phyloP scores from a whole-genome alignment of 2,888 invertebrate species.

The Conistra vaccinii region DNA sequence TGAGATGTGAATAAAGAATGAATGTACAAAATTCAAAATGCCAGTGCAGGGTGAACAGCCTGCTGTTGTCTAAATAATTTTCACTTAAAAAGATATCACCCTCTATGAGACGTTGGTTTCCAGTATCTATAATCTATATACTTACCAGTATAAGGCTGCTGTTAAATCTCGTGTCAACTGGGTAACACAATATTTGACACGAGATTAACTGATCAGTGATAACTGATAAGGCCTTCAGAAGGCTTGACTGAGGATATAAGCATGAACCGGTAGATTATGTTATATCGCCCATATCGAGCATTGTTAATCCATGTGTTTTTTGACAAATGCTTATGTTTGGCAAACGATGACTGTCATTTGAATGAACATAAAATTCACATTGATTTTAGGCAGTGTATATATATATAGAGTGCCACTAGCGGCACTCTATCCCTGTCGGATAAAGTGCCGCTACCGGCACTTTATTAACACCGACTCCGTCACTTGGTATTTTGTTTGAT shows the following conservation, averaged over 20 bases:
- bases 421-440: no score
- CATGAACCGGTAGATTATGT: neutral
- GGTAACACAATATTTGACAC: neutral
- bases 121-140: neutral
- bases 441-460: no score
- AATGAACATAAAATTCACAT: no score
- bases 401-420: no score
- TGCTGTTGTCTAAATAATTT: no score
- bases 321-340: neutral
- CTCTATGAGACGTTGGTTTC: neutral
- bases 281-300: neutral
- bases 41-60: neutral
- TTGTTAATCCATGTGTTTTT: neutral
- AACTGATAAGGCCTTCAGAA: slow-evolving; percentile 5
- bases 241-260: neutral
- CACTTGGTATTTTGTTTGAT: no score
- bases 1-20: neutral
- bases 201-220: slow-evolving; percentile 6
- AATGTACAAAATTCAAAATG: neutral
- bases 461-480: no score
- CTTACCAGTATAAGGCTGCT: neutral
- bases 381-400: no score
- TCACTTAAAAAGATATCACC: neutral
- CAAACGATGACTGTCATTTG: neutral
- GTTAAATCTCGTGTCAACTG: neutral